These are phyloP conservation scores for Deilephila porcellus DNA, from an alignment of 2,888 invertebrate genomes.

Conservation along the genomic window DNA sequence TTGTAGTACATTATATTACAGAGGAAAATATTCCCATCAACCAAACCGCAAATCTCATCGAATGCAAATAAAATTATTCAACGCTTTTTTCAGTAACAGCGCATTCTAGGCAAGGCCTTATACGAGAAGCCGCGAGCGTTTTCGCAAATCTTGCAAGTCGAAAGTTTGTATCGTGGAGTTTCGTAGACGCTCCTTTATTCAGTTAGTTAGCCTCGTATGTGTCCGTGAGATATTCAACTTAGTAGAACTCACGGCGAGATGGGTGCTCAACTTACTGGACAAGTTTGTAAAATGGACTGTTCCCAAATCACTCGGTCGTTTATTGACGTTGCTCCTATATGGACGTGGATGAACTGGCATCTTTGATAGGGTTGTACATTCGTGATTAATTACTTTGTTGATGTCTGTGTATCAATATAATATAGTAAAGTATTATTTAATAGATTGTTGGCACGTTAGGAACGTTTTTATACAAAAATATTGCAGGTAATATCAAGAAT, in stretches of 20 bases:
- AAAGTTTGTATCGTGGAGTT: constrained; percentile 76
- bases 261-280: constrained; percentile 46
- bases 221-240: constrained; percentile 64
- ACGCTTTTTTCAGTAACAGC: neutral
- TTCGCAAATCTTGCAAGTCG: constrained; percentile 75
- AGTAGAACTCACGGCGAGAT: constrained; percentile 42
- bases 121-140: constrained; percentile 65
- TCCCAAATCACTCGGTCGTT: constrained; percentile 12
- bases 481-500: too few relatives aligned
- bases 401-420: too few relatives aligned
- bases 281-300: constrained; percentile 32
- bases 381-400: too few relatives aligned
- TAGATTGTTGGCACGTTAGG: too few relatives aligned
- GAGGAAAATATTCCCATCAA: too few relatives aligned
- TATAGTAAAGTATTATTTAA: too few relatives aligned
- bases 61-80: constrained; percentile 11
- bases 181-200: constrained; percentile 69
- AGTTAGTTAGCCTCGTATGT: constrained; percentile 74
- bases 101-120: constrained; percentile 43
- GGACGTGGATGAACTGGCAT: neutral
- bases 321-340: neutral
- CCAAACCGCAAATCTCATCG: neutral
- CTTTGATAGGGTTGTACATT: neutral
- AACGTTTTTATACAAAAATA: too few relatives aligned
- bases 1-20: too few relatives aligned